Evolutionary conservation across 2,797 vertebrate species (phyloP), one percentile per base, ranked within the genome.

Genomic region (Poeciliopsis turneri): DNA sequence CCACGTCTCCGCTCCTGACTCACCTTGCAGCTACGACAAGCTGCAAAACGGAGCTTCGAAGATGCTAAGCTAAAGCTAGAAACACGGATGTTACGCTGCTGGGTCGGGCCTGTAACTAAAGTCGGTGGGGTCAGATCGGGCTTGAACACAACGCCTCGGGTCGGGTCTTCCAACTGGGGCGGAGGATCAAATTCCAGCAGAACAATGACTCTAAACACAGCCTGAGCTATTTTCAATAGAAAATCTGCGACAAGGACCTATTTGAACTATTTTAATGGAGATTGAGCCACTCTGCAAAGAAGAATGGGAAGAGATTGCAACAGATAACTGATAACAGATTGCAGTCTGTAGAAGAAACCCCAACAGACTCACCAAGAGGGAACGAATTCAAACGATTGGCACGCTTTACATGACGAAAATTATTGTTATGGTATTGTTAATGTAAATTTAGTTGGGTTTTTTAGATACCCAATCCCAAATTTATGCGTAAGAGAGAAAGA

Each of bases 401-500:
- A 15, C 13, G 30, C 13, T 16, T 33, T 57, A 57, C 55, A 57
- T 18, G 15, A 16, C 3, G 28, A 33, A 61, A 30, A 61, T 61
- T 1, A 61, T 61, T 33, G 6, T 12, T 7, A 33, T 9, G 59
- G 30, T 20, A 20, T 11, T 64, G 59, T 36, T 36, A 36, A 36
- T 64, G 30, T 59, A 30, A 30, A 30, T 30, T 15, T 13, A 3
- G 3, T 59, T 39, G 30, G 30, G 30, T 33, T 33, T 33, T 30
- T 30, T 12, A 5, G 36, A 39, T 39, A 39, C 30, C 28, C 33
- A 36, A 64, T 3, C 16, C 30, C 30, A 36, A 36, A 18, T 64
- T 64, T 36, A 9, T 57, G 18, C 41, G 74, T 41, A 70, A 83
- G 72, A 74, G 70, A 81, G 46, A 49, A 18, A 33, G 36, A 25